Evolutionary conservation across 2,113 vertebrate species (phyloP).

Genomic region (Vulpes ferrilata): DNA sequence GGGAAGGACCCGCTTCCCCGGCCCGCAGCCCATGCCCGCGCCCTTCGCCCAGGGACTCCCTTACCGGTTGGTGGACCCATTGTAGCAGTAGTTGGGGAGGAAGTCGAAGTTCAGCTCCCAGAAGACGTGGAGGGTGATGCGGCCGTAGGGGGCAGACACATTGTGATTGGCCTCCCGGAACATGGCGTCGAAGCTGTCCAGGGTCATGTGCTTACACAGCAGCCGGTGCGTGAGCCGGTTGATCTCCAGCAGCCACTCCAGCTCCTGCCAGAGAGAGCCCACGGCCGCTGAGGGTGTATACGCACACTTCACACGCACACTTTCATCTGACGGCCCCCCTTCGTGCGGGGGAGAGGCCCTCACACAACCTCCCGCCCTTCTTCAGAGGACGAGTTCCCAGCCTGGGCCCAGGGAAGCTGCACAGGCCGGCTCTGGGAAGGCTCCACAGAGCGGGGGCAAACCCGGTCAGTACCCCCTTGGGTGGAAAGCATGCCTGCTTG

Average conservation of each 20-base stretch:
- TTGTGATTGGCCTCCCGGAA: constrained; percentile 99
- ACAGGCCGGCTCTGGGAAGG: neutral
- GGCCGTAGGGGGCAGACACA: constrained; percentile 98
- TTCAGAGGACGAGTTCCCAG: neutral
- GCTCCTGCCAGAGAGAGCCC: constrained; percentile 89
- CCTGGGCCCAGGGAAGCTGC: neutral
- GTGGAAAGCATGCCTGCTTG: neutral
- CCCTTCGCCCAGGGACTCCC: neutral
- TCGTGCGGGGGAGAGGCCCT: neutral
- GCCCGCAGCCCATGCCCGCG: fast-evolving
- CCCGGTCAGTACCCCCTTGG: neutral
- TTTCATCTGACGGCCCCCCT: neutral
- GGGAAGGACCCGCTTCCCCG: neutral
- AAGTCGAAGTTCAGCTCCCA: constrained; percentile 99
- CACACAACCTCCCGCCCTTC: neutral
- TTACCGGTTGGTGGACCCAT: constrained; percentile 98
- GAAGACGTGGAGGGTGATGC: constrained; percentile 99
- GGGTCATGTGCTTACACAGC: constrained; percentile 97
- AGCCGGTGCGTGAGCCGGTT: constrained; percentile 98
- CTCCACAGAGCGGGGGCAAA: neutral
- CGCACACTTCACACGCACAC: fast-evolving
- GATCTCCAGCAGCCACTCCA: constrained; percentile 99
- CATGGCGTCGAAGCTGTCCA: constrained; percentile 99
- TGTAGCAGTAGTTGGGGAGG: constrained; percentile 99
- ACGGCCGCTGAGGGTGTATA: neutral